A percentile compares a stretch with the other conserved stretches of the same genome.
Evolutionary conservation across 2,797 vertebrate genomes (phyloP).

Genomic region (Pipistrellus pipistrellus): DNA sequence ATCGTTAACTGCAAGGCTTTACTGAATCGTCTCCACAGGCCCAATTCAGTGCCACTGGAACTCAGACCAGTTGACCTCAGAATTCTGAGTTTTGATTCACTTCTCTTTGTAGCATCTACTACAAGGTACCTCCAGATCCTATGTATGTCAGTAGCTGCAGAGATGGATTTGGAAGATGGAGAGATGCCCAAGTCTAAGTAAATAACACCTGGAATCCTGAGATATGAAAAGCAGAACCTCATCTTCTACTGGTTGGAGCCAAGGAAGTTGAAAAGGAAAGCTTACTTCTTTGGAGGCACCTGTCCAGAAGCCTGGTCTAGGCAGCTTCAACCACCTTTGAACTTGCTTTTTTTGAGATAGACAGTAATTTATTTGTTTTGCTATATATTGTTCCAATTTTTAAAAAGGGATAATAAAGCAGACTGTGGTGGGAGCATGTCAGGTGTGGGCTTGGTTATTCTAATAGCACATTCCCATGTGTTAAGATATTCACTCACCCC

Average conservation of each 20-base stretch:
- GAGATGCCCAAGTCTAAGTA: constrained; percentile 77
- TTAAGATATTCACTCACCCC: not conserved
- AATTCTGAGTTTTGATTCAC: not conserved
- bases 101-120: constrained; percentile 87
- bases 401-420: constrained; percentile 16
- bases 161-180: constrained; percentile 91
- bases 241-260: not conserved
- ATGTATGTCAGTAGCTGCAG: constrained; percentile 93
- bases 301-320: constrained; percentile 39
- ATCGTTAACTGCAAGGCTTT: not conserved
- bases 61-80: not conserved
- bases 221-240: not conserved
- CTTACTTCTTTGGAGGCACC: constrained; percentile 22
- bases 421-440: constrained; percentile 28
- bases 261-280: constrained; percentile 36
- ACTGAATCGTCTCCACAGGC: not conserved
- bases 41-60: not conserved
- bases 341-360: constrained; percentile 73
- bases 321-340: constrained; percentile 59
- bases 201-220: constrained; percentile 29
- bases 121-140: constrained; percentile 92
- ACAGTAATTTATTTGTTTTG: constrained; percentile 85
- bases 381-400: constrained; percentile 64
- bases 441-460: constrained; percentile 8
- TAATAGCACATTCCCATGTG: not conserved